Base-by-base conservation (phyloP, 2,888 invertebrate genomes). In the Eumacrocentrus americanus region DNA sequence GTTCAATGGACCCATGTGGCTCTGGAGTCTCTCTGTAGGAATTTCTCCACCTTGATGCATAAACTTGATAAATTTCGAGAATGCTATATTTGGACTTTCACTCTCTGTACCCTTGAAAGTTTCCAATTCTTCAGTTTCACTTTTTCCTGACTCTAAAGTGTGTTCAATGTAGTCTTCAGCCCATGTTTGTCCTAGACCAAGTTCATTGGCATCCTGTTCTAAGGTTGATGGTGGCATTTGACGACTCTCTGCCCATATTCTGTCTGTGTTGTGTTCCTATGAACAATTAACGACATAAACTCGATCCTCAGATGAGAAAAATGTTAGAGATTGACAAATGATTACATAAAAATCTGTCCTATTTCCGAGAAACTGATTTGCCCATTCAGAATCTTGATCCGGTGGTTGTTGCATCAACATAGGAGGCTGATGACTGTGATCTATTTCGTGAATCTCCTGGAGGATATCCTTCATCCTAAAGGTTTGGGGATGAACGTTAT, bases 391-490 rank as follows among this genome's bases (percentile, higher is more conserved):
- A 46, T 56, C 60, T 55, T 50, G 60, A 35, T 55, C 54, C 12
- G 16, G 25, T n/a, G 35, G 16, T 22, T 38, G 37, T n/a, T 47
- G 35, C 22, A 40, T 53, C 76, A 7, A 82, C 79, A 35, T 83
- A 16, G 42, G 2, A 34, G 54, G 48, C 35, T 20, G 14, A 22
- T 48, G 53, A 38, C 20, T 23, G 44, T 83, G 83, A 77, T 89
- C 89, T 18, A 91, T 88, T 74, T 91, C 89, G 62, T 92, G 88
- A 87, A 97, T 91, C 81, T 94, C 95, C 70, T 92, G 89, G 58
- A 97, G 81, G 59, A 94, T 82, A 20, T 86, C 86, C 72, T 92
- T 92, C 95, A 97, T 95, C 75, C 92, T 90, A 80, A 95, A 97
- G 1, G 94, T 92, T 81, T 91, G 89, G 4, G 89, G 88, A 22